Conservation (phyloP, 2,797 vertebrate species). For the Champsocephalus gunnari region DNA sequence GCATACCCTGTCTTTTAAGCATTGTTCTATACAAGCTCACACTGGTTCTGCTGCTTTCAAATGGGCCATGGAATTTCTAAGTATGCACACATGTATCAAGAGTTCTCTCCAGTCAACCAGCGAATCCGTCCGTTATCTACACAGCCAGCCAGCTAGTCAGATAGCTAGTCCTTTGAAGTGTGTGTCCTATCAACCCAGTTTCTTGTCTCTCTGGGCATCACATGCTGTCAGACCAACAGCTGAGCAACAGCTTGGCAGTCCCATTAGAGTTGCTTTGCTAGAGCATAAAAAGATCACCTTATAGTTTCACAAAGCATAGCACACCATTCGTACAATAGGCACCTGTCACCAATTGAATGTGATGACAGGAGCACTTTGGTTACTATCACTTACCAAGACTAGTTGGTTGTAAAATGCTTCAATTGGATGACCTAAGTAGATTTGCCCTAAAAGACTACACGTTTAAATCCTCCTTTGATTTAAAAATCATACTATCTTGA, state of each 20-base stretch:
- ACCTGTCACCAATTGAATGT: slow-evolving; percentile 3
- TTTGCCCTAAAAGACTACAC: background rate
- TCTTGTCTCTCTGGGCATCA: slow-evolving; percentile 65
- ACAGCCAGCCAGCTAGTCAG: slow-evolving; percentile 16
- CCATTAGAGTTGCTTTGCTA: slow-evolving; percentile 36
- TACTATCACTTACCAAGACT: background rate
- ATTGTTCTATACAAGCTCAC: background rate
- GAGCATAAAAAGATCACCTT: slow-evolving; percentile 31
- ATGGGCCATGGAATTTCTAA: slow-evolving; percentile 23
- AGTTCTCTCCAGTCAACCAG: slow-evolving; percentile 19
- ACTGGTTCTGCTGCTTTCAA: slow-evolving; percentile 7
- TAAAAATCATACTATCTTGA: background rate
- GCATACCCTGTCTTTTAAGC: background rate
- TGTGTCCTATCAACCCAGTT: slow-evolving; percentile 71
- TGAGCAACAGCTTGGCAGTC: slow-evolving; percentile 45
- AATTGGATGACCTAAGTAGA: background rate
- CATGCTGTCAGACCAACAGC: slow-evolving; percentile 53
- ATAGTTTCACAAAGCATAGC: slow-evolving; percentile 19
- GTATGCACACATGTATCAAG: slow-evolving; percentile 23
- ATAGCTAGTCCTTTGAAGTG: slow-evolving; percentile 46
- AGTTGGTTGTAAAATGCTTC: background rate
- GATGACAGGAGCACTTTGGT: slow-evolving; percentile 1
- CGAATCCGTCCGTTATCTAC: slow-evolving; percentile 22
- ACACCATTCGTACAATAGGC: background rate
- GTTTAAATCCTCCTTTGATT: background rate